These are phyloP conservation scores for Oscheius sp. DNA, from an alignment of 2,888 invertebrate species.

Conservation along the genomic window DNA sequence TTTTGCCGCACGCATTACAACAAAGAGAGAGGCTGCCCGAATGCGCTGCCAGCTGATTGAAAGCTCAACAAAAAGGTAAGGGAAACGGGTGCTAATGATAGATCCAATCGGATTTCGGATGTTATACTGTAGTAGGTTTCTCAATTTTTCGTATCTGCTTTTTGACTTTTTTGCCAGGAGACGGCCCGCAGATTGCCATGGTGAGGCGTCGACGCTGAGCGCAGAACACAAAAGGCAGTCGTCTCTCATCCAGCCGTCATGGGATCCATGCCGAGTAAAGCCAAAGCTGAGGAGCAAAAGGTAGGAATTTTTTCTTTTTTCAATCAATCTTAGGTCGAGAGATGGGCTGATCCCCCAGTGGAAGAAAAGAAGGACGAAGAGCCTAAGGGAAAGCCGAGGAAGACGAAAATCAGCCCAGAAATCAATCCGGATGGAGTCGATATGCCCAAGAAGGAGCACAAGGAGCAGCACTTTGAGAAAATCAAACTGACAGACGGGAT, in stretches of 20 bases:
- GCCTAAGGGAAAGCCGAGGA: conserved; percentile 9
- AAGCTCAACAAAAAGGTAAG: background rate
- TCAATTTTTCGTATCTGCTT: too few species aligned
- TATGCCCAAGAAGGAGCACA: conserved; percentile 3
- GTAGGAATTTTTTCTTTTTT: background rate
- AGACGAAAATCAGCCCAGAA: conserved; percentile 25
- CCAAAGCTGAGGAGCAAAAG: conserved; percentile 2
- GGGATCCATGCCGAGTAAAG: conserved; percentile 22
- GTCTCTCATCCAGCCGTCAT: conserved; percentile 4
- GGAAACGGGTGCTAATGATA: too few species aligned
- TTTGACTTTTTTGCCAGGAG: background rate
- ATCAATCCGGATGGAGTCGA: background rate
- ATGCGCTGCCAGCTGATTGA: background rate
- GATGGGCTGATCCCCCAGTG: conserved; percentile 14
- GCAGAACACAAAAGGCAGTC: conserved; percentile 8
- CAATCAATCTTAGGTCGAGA: background rate
- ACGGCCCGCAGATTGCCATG: conserved; percentile 8
- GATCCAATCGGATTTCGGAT: too few species aligned
- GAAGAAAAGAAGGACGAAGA: background rate
- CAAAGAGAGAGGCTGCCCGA: background rate
- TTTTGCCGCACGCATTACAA: conserved; percentile 12
- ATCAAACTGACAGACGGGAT: conserved; percentile 66
- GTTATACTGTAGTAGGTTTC: too few species aligned
- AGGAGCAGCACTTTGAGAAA: conserved; percentile 42
- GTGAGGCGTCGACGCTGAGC: conserved; percentile 2